Percentiles rank a stretch among this genome's conserved stretches.
Evolutionary conservation across 2,113 vertebrate genomes (phyloP).

Genomic region (Cyanoliseus patagonus): DNA sequence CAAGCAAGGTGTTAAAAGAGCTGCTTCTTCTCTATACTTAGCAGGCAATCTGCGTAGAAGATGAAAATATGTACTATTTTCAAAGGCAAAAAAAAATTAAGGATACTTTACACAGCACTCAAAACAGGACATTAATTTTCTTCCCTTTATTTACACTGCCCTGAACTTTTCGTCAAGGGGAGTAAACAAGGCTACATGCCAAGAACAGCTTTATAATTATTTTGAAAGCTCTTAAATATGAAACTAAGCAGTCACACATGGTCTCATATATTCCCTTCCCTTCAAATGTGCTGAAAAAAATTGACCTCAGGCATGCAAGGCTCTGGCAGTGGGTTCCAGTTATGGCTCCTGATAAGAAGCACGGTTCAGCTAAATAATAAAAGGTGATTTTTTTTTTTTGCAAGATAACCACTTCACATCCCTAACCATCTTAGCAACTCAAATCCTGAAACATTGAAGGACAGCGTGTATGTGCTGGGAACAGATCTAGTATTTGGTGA

Average conservation of each 20-base stretch:
- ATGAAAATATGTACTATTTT: neutral
- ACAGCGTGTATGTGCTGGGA: accelerated
- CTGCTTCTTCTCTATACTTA: neutral
- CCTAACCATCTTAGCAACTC: neutral
- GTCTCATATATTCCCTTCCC: neutral
- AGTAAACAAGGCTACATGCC: neutral
- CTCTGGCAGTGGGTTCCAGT: neutral
- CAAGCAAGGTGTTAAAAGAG: neutral
- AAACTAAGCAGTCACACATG: neutral
- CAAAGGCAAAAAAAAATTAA: neutral
- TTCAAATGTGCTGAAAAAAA: neutral
- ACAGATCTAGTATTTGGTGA: neutral
- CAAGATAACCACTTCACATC: neutral
- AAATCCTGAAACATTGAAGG: neutral
- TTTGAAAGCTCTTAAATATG: neutral
- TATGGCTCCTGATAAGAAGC: neutral
- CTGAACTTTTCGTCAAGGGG: neutral
- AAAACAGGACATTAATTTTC: neutral
- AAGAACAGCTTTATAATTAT: neutral
- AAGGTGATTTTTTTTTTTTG: neutral
- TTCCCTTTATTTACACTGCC: neutral
- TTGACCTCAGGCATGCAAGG: neutral
- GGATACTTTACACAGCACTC: neutral
- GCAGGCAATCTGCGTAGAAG: neutral
- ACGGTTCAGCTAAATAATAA: neutral